A percentile compares a stretch with the other conserved stretches of the same genome.
Evolutionary conservation across 2,888 invertebrate genomes (phyloP).

Genomic region (Carterocephalus palaemon): DNA sequence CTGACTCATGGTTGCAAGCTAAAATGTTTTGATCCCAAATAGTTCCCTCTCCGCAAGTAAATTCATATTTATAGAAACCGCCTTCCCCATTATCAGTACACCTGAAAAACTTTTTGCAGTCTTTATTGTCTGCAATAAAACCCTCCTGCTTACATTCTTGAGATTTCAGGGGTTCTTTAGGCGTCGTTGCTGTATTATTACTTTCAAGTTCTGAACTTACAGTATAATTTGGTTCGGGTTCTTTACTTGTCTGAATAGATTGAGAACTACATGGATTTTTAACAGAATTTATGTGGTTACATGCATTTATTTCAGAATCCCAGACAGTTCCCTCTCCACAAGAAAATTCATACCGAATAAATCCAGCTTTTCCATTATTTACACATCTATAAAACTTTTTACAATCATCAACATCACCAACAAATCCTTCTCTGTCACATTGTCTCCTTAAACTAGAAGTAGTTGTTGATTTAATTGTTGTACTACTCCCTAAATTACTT

Average conservation of each 20-base stretch:
- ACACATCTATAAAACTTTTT: slow-evolving; percentile 85
- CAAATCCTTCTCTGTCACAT: slow-evolving; percentile 13
- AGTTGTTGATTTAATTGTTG: slow-evolving; percentile 4
- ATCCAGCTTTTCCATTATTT: slow-evolving; percentile 63
- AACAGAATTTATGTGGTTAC: slow-evolving; percentile 52
- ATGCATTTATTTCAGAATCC: slow-evolving; percentile 77
- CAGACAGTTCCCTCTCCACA: slow-evolving; percentile 81
- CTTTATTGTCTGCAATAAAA: slow-evolving; percentile 82
- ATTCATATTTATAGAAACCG: slow-evolving; percentile 82
- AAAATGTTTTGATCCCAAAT: slow-evolving; percentile 84
- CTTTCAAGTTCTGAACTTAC: slow-evolving; percentile 1
- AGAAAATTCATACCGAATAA: slow-evolving; percentile 73
- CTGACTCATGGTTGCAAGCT: slow-evolving; percentile 81
- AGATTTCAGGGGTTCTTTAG: slow-evolving; percentile 1
- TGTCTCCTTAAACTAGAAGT: background rate
- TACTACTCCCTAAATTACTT: slow-evolving; percentile 2
- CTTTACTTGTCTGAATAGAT: background rate
- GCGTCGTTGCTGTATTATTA: slow-evolving; percentile 4
- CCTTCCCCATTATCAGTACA: slow-evolving; percentile 83
- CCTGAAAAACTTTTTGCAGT: slow-evolving; percentile 87
- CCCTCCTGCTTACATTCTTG: slow-evolving; percentile 78
- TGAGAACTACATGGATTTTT: slow-evolving; percentile 16
- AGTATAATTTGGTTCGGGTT: background rate
- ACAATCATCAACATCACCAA: slow-evolving; percentile 74
- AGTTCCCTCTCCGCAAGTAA: slow-evolving; percentile 85